Evolutionary conservation across 2,113 vertebrate genomes (phyloP).

Genomic region (Emydura subglobosa): DNA sequence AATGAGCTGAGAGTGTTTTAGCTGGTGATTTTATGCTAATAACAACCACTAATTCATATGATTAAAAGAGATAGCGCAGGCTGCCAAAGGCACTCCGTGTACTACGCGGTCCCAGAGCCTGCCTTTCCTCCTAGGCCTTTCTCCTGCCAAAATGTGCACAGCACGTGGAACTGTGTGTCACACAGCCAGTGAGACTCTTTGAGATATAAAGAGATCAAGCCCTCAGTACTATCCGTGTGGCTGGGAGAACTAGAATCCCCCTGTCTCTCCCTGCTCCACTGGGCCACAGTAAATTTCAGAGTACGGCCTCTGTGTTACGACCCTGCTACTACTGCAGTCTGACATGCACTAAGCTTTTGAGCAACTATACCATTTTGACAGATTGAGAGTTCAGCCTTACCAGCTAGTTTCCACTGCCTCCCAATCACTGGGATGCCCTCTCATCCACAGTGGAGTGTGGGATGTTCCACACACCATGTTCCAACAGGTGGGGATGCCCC

Average conservation of each 20-base stretch:
- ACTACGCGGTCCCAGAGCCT: background rate
- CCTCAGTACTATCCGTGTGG: background rate
- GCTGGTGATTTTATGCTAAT: constrained; percentile 75
- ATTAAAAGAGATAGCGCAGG: constrained; percentile 57
- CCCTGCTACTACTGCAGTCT: background rate
- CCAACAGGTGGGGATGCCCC: background rate
- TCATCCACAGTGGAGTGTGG: background rate
- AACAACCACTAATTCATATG: constrained; percentile 66
- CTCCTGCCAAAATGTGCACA: background rate
- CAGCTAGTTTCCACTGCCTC: rapidly evolving
- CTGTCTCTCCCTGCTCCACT: background rate
- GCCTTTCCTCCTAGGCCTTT: background rate
- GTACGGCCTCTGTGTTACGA: rapidly evolving
- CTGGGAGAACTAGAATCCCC: background rate
- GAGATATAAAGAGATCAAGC: background rate
- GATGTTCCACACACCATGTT: background rate
- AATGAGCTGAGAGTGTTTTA: constrained; percentile 75
- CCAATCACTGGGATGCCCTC: rapidly evolving
- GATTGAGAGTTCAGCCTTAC: background rate
- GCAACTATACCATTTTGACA: background rate
- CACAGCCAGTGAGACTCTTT: background rate
- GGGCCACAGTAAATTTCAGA: rapidly evolving
- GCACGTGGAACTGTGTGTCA: rapidly evolving
- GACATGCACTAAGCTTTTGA: rapidly evolving
- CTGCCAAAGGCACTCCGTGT: constrained; percentile 33